Evolutionary conservation across 2,113 vertebrate genomes (phyloP), one percentile per base, ranked within the genome.

Genomic region (Ailuropoda melanoleuca): DNA sequence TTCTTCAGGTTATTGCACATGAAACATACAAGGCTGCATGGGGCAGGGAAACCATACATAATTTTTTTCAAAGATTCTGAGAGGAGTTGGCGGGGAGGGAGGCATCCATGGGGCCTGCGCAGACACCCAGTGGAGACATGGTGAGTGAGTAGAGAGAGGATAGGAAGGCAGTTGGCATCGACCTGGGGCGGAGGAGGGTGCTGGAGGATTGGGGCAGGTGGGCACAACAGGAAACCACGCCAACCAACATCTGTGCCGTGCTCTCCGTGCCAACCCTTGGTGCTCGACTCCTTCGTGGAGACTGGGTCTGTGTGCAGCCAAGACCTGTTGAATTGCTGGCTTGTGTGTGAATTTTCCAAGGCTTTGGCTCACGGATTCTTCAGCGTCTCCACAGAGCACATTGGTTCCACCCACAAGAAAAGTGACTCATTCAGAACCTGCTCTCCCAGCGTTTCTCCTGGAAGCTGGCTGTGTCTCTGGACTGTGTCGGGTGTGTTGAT

Each of bases 11-110:
- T 84, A 92, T 50, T 2, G 0, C 70, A 70, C 48, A 43, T 43
- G 62, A 94, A 83, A 43, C 37, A 21, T 10, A 60, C 34, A 26
- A 19, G 92, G 26, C n/a, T 53, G 5, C 21, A 21, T 15, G 17
- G 66, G 83, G 60, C 11, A 53, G 60, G 74, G 18, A 74, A 78
- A 58, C 81, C 26, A 39, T 46, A 24, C 23, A 12, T 53, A 48
- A 29, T 3, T 77, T n/a, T 95, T 43, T 31, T 1, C 53, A 80
- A 88, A 53, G 87, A 84, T 87, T 95, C 37, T 96, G 50, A 90
- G 29, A 53, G 14, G 37, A 60, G 15, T 83, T 11, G 26, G 74
- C 60, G 23, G 18, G 2, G 2, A 60, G 39, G 53, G 60, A 37
- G 19, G 18, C 1, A 1, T 72, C 84, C 72, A 34, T 58, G 19